These are phyloP conservation scores for Alligator mississippiensis DNA, from an alignment of 2,113 vertebrate species.

Conservation along the genomic window DNA sequence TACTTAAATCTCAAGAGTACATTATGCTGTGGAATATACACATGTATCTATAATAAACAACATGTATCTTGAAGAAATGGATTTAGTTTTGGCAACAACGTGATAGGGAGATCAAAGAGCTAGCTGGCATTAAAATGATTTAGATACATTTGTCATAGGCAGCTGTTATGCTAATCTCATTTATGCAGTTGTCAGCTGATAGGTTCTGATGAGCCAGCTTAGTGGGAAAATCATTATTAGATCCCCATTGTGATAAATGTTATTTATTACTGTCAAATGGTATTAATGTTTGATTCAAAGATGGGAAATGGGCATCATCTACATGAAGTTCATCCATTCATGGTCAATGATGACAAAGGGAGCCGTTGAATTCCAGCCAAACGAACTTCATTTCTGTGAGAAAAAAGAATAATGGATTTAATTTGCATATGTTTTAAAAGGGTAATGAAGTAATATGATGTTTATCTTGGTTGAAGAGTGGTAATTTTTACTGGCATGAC, in stretches of 20 bases:
- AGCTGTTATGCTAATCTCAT: conserved; percentile 95
- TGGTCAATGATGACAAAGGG: conserved; percentile 89
- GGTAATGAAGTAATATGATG: conserved; percentile 99
- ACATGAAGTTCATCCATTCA: conserved; percentile 85
- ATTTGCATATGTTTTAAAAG: conserved; percentile 99
- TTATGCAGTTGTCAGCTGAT: conserved; percentile 93
- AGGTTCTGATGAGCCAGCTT: conserved; percentile 89
- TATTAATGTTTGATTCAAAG: conserved; percentile 97
- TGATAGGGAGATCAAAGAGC: conserved; percentile 88
- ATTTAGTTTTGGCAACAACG: conserved; percentile 79
- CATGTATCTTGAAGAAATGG: conserved; percentile 78
- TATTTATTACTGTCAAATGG: conserved; percentile 98
- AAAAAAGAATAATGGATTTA: conserved; percentile 91
- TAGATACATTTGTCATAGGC: conserved; percentile 94
- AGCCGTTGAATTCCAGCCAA: conserved; percentile 87
- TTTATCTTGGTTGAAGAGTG: conserved; percentile 98
- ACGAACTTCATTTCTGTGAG: conserved; percentile 89
- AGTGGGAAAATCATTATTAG: conserved; percentile 95
- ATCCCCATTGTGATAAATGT: conserved; percentile 97
- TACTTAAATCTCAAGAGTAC: conserved; percentile 70
- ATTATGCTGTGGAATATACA: conserved; percentile 72
- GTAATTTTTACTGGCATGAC: conserved; percentile 90
- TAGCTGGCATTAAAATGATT: conserved; percentile 85
- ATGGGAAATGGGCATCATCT: conserved; percentile 87
- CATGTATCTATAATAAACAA: conserved; percentile 80